Base-by-base conservation (phyloP, 2,113 vertebrate species). In the Corythaixoides concolor region DNA sequence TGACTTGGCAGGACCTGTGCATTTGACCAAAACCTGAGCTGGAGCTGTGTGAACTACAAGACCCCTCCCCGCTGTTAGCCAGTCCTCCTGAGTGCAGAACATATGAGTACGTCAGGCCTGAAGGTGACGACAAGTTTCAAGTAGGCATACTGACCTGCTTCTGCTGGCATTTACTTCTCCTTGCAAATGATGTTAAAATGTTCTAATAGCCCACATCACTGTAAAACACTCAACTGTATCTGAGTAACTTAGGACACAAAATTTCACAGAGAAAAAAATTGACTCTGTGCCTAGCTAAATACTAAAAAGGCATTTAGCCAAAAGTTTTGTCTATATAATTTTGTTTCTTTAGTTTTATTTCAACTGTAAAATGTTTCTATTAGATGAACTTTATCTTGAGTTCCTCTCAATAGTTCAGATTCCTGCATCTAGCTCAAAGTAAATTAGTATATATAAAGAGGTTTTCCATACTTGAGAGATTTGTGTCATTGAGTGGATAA, bases 381-480 rank as follows among this genome's bases (percentile, higher is more conserved):
- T 60, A 88, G 81, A 9, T 9, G 70, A 67, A 82, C 27, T 58
- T 89, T 84, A n/a, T 59, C 19, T 93, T 84, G 50, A 70, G 15
- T 87, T 96, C 70, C 49, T 88, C 35, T 50, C 30, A 73, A 52
- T 43, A 84, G 37, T 83, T 95, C 49, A 56, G 43, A 91, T 93
- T 26, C 53, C 64, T 76, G 43, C 53, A 85, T 70, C 53, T 85
- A 86, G 50, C 68, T 90, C 82, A 92, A 93, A 78, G 45, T 90
- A 97, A 96, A 93, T 85, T 78, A 93, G 88, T 84, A 56, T 59
- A 83, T 58, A 47, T 7, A 89, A 50, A 77, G 56, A 92, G 39
- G 35, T 75, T 97, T 93, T 92, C 55, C 23, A 89, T 73, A 20
- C 68, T 95, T 97, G 87, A 93, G 73, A 72, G 85, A 94, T 95